Conservation (phyloP, 2,888 invertebrate species). For the Drosophila cognata region DNA sequence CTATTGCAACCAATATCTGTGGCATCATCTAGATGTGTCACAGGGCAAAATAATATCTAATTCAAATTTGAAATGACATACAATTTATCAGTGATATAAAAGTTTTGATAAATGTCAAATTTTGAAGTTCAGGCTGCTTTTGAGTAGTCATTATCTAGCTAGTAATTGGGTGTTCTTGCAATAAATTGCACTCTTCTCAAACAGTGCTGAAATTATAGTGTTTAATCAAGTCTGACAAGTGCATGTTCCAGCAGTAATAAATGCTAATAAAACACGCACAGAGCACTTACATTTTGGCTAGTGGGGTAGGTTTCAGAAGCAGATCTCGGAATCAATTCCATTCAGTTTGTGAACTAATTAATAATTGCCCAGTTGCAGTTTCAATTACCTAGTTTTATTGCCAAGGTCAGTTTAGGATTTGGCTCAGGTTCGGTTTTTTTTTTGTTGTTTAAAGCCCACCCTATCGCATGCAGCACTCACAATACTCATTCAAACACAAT, state of each 20-base stretch:
- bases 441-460: not conserved
- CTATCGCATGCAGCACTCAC: not conserved
- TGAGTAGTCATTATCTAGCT: not conserved
- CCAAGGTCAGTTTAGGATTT: not conserved
- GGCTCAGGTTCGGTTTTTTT: not conserved
- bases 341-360: not conserved
- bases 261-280: not conserved
- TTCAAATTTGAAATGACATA: not conserved
- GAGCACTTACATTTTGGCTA: not conserved
- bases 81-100: not conserved
- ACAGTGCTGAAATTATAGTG: not conserved
- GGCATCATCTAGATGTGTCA: too few species aligned
- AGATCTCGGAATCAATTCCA: not conserved
- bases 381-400: not conserved
- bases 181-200: not conserved
- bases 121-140: not conserved
- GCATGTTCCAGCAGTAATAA: not conserved
- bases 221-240: not conserved
- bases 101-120: too few species aligned
- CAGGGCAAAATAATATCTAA: not conserved
- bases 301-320: not conserved
- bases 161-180: not conserved
- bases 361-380: not conserved
- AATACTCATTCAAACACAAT: not conserved
- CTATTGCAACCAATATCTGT: not conserved